These are phyloP conservation scores for Calidris pugnax DNA, from an alignment of 2,113 vertebrate genomes.

Conservation along the genomic window DNA sequence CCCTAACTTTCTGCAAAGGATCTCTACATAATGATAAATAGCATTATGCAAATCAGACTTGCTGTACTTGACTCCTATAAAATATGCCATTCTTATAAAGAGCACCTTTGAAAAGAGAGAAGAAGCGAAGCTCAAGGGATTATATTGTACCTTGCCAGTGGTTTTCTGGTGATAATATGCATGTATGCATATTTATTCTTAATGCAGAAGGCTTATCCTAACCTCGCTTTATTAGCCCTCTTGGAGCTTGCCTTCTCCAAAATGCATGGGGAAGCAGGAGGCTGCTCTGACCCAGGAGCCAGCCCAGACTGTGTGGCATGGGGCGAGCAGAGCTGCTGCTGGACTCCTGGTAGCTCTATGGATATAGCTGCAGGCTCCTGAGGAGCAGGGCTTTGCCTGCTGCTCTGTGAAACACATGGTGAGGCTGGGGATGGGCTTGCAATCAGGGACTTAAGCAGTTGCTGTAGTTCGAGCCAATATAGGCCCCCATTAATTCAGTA, in stretches of 20 bases:
- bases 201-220: not conserved
- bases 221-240: not conserved
- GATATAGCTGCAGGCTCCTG: rapidly evolving
- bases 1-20: not conserved
- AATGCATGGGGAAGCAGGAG: not conserved
- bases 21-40: not conserved
- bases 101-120: not conserved
- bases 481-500: not conserved
- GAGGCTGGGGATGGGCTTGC: not conserved
- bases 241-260: not conserved
- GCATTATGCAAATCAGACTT: not conserved
- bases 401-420: not conserved
- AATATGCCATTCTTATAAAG: not conserved
- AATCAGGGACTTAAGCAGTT: not conserved
- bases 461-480: not conserved
- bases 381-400: not conserved
- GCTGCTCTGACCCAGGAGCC: not conserved
- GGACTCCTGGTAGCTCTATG: not conserved
- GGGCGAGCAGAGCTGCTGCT: not conserved
- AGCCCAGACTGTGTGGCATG: rapidly evolving
- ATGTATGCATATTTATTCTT: not conserved
- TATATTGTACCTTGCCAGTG: not conserved
- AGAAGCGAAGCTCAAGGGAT: not conserved
- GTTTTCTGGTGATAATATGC: not conserved
- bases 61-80: not conserved